These are phyloP conservation scores for Rhingia campestris DNA, from an alignment of 2,888 invertebrate genomes.

Conservation along the genomic window DNA sequence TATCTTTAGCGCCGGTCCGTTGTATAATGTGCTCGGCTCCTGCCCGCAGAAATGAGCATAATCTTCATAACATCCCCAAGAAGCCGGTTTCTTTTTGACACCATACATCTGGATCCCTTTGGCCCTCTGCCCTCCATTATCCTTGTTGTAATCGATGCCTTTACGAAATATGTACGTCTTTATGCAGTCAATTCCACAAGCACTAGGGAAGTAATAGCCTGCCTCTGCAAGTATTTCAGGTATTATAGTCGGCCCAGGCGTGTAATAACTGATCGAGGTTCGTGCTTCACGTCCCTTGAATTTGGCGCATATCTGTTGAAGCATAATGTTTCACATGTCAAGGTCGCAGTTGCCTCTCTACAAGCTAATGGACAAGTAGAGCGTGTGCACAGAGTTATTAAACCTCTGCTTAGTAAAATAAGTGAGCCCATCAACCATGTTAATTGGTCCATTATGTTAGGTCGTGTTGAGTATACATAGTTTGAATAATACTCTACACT, in stretches of 20 bases:
- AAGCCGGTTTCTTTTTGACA: conserved; percentile 9
- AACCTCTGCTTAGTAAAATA: background rate
- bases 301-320: background rate
- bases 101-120: conserved; percentile 25
- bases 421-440: background rate
- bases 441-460: background rate
- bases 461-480: background rate
- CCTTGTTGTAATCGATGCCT: too few relatives aligned
- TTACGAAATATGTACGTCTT: background rate
- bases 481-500: conserved; percentile 3
- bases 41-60: conserved; percentile 12
- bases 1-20: conserved; percentile 76
- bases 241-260: background rate
- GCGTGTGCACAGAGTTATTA: background rate
- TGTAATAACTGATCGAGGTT: background rate
- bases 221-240: background rate
- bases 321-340: background rate
- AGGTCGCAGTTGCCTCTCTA: background rate
- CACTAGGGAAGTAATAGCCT: conserved; percentile 10
- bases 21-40: conserved; percentile 34
- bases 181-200: conserved; percentile 17
- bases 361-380: background rate
- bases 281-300: background rate
- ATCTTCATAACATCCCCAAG: conserved; percentile 9
- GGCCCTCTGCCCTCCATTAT: background rate